A percentile compares a stretch with the other conserved stretches of the same genome.
phyloP scores from a whole-genome alignment of 2,113 vertebrate species.

The Chloropsis cyanopogon region DNA sequence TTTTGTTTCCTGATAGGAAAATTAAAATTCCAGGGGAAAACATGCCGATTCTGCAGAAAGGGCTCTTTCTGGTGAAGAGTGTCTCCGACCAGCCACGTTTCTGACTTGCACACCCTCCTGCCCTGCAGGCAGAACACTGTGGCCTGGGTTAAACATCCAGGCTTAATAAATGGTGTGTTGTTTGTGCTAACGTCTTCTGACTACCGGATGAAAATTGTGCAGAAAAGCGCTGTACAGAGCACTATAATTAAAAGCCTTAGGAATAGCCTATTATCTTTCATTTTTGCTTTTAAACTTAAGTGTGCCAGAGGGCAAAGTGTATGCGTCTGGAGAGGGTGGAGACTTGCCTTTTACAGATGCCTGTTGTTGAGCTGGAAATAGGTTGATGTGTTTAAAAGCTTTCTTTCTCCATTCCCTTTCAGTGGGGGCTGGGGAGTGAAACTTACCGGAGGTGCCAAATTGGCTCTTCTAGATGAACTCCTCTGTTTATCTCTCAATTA shows the following conservation, averaged over 20 bases:
- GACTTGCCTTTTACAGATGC: neutral
- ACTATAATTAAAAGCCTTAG: neutral
- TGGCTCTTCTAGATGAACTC: neutral
- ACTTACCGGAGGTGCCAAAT: neutral
- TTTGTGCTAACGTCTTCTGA: neutral
- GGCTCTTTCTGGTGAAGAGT: neutral
- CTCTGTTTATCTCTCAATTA: conserved; percentile 15
- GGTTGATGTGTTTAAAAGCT: neutral
- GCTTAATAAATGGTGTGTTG: neutral
- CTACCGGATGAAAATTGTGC: neutral
- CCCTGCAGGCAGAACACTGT: neutral
- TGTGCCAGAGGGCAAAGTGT: neutral
- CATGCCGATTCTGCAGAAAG: conserved; percentile 3
- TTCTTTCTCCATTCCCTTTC: neutral
- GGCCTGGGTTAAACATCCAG: neutral
- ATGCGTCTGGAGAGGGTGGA: neutral
- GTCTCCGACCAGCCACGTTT: rapidly evolving
- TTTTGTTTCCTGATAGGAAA: conserved; percentile 31
- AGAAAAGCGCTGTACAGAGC: neutral
- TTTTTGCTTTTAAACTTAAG: conserved; percentile 17
- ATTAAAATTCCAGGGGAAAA: conserved; percentile 17
- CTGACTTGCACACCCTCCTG: neutral
- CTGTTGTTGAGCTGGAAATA: neutral
- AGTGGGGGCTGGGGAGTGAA: neutral
- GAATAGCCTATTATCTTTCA: neutral